Conservation (phyloP, 2,113 vertebrate genomes). For the Ammodytes marinus region DNA sequence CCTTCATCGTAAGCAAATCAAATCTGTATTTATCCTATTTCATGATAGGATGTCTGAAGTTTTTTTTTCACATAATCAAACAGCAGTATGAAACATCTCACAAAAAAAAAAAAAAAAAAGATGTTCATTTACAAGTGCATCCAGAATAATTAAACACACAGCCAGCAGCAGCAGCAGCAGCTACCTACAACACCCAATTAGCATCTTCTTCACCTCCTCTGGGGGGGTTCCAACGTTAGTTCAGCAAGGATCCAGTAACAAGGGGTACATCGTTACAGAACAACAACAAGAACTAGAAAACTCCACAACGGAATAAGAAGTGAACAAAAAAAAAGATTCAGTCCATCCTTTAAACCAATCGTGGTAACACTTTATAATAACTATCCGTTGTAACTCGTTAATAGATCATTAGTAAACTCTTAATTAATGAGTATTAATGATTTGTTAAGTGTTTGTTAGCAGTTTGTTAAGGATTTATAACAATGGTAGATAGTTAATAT, state of each 20-base stretch:
- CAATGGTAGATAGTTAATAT: too few species aligned
- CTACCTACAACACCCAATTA: not conserved
- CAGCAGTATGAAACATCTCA: conserved; percentile 25
- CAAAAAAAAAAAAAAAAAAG: not conserved
- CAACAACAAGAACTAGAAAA: not conserved
- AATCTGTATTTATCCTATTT: conserved; percentile 2
- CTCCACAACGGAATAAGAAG: not conserved
- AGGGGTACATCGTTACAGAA: not conserved
- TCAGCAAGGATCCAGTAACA: not conserved
- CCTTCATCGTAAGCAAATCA: not conserved
- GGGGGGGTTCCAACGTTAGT: not conserved
- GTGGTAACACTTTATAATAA: too few species aligned
- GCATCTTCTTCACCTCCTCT: not conserved
- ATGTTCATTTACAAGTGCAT: not conserved
- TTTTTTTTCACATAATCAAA: conserved; percentile 17
- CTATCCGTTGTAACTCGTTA: too few species aligned
- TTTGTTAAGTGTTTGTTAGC: too few species aligned
- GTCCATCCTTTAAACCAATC: not conserved
- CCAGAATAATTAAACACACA: not conserved
- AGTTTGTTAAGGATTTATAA: too few species aligned
- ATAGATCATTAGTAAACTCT: too few species aligned
- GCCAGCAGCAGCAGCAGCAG: not conserved
- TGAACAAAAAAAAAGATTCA: not conserved
- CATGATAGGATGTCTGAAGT: not conserved
- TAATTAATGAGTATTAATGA: too few species aligned